Evolutionary conservation across 2,888 invertebrate species (phyloP), one percentile per base, ranked within the genome.

Genomic region (Thecophora atra): DNA sequence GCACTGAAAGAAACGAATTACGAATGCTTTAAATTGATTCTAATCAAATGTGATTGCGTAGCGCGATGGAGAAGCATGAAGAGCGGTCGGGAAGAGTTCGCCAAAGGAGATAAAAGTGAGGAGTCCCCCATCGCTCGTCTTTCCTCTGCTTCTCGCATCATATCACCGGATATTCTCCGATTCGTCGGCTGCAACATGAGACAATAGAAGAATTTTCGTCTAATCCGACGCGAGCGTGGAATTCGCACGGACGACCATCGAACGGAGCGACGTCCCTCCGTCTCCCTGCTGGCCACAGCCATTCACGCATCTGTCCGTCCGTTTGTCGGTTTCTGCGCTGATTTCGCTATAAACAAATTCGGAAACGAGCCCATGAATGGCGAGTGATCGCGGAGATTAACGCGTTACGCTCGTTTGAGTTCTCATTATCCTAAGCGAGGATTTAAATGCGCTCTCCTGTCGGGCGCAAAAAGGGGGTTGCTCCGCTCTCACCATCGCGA

Each of bases 371-470:
- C 75, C 75, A 71, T 74, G 74, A 66, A 56, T 78, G 81, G 77
- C 75, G 77, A 77, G 26, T 28, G 37, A 37, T 37, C 62, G 75
- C 75, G 75, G 82, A 83, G 85, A 84, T 84, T 84, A 84, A 81
- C 85, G 84, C 83, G 85, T 84, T 81, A 85, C 82, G 85, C 83
- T 84, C 85, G 85, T 79, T 84, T 85, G 85, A 82, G 80, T 84
- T 82, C 84, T 81, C 77, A 82, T 82, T 83, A 81, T 81, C 77
- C 77, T 78, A 80, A 82, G 81, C 81, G 80, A 75, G 78, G 82
- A 81, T 82, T 82, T 80, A 78, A 72, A 63, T 54, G 26, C 47
- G 37, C 54, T 67, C 62, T 6, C 15, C 58, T 60, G 8, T 8
- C 60, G 60, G 69, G 44, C 54, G 15, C 54, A 52, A 54, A 56